phyloP scores from a whole-genome alignment of 2,113 vertebrate genomes.

The Serilophus lunatus region DNA sequence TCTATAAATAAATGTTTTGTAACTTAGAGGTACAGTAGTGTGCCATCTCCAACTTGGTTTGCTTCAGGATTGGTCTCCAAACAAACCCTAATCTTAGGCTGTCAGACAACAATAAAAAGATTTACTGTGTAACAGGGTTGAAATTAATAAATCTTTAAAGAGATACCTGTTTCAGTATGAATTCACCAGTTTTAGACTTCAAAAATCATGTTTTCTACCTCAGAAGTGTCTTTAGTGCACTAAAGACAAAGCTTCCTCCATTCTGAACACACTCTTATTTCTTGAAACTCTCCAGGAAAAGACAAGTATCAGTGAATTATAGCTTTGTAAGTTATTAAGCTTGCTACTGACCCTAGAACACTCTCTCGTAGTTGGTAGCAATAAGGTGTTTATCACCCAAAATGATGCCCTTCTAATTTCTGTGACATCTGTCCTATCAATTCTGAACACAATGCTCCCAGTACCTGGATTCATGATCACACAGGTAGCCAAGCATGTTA shows the following conservation, averaged over 20 bases:
- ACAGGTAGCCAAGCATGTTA: constrained; percentile 73
- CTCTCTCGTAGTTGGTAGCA: not conserved
- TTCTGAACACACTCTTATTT: not conserved
- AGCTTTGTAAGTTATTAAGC: not conserved
- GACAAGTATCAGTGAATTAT: not conserved
- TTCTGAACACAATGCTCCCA: constrained; percentile 5
- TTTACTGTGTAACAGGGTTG: not conserved
- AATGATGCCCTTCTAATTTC: constrained; percentile 6
- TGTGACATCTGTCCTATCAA: constrained; percentile 15
- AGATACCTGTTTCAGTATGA: not conserved
- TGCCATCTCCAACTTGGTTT: not conserved
- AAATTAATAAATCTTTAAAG: not conserved
- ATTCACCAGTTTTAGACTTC: not conserved
- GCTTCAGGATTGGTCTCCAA: not conserved
- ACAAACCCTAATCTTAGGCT: not conserved
- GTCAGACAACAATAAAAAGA: not conserved
- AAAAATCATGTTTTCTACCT: not conserved
- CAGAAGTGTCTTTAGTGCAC: accelerated
- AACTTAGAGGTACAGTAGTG: not conserved
- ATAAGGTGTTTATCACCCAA: not conserved
- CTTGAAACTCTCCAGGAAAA: not conserved
- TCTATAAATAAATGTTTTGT: not conserved
- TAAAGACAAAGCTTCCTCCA: not conserved
- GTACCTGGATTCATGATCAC: constrained; percentile 42
- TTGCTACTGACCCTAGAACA: not conserved